phyloP scores from a whole-genome alignment of 2,888 invertebrate genomes.

The Erynnis tages region DNA sequence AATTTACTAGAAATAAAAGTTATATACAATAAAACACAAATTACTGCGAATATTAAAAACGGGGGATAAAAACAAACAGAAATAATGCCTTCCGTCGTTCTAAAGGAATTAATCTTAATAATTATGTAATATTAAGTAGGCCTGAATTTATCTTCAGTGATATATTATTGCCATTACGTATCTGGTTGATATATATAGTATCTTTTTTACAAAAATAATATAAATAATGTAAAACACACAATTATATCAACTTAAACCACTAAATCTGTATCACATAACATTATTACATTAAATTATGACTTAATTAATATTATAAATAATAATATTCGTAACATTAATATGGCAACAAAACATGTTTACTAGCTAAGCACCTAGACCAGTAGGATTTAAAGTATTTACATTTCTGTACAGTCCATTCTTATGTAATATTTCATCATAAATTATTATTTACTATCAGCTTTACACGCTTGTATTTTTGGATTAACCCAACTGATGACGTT shows the following conservation, averaged over 20 bases:
- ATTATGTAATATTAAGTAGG: background rate
- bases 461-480: no score
- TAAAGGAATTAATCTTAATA: background rate
- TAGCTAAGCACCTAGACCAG: slow-evolving; percentile 76
- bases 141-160: slow-evolving; percentile 7
- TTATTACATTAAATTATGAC: slow-evolving; percentile 72
- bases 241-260: slow-evolving; percentile 47
- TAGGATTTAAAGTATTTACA: slow-evolving; percentile 75
- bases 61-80: background rate
- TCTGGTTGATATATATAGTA: slow-evolving; percentile 3
- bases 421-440: slow-evolving; percentile 32
- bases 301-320: slow-evolving; percentile 76
- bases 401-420: slow-evolving; percentile 64
- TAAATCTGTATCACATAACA: slow-evolving; percentile 74
- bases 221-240: slow-evolving; percentile 33
- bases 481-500: no score
- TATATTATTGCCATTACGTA: slow-evolving; percentile 32
- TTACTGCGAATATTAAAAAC: background rate
- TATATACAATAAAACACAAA: slow-evolving; percentile 5
- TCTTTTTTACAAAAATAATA: slow-evolving; percentile 20
- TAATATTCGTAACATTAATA: slow-evolving; percentile 78
- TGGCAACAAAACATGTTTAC: slow-evolving; percentile 79
- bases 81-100: background rate
- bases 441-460: no score
- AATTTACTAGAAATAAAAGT: slow-evolving; percentile 7